Evolutionary conservation across 2,888 invertebrate species (phyloP).

Genomic region (Scotopteryx bipunctaria): DNA sequence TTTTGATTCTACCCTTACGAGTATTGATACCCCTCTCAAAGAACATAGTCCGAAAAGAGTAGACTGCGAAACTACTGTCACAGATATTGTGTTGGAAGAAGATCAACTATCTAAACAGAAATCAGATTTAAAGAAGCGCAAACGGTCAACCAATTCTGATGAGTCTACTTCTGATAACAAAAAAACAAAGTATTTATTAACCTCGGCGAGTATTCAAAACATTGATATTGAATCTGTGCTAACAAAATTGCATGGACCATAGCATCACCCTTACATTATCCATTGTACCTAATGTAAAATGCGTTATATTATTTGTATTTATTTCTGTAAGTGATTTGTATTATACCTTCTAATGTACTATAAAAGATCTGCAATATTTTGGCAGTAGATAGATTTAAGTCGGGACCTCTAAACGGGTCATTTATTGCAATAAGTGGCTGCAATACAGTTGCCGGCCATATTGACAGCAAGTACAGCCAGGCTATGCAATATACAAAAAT

Average conservation of each 20-base stretch:
- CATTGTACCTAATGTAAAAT: constrained; percentile 15
- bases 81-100: constrained; percentile 64
- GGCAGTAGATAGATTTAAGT: constrained; percentile 25
- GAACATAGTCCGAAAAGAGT: constrained; percentile 46
- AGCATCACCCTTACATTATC: constrained; percentile 28
- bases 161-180: constrained; percentile 57
- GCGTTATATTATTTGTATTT: constrained; percentile 9
- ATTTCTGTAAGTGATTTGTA: constrained; percentile 16
- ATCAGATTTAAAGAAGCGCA: constrained; percentile 61
- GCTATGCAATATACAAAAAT: too few relatives aligned
- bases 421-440: too few relatives aligned
- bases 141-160: constrained; percentile 57
- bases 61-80: constrained; percentile 49
- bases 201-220: constrained; percentile 68
- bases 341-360: constrained; percentile 3
- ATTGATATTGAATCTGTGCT: constrained; percentile 78
- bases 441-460: too few relatives aligned
- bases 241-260: constrained; percentile 74
- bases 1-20: constrained; percentile 75
- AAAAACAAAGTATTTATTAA: constrained; percentile 63
- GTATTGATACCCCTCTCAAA: constrained; percentile 75
- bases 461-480: too few relatives aligned
- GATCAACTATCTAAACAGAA: constrained; percentile 53
- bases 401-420: too few relatives aligned
- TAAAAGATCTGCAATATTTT: constrained; percentile 19